phyloP scores from a whole-genome alignment of 1,140 invertebrate species.

The Dendroctonus valens region DNA sequence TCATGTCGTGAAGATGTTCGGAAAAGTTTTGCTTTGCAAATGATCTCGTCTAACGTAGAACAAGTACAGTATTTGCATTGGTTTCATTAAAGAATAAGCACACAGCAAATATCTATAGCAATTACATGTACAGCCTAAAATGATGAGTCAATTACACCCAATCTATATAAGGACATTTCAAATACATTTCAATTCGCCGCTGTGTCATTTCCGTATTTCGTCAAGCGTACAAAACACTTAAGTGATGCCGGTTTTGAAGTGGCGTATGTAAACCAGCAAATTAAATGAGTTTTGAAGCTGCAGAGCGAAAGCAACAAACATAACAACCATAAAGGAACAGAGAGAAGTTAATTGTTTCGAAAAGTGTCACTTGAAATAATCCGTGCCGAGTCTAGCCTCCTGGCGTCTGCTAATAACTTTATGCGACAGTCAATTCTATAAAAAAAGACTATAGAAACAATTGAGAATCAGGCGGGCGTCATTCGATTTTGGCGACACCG shows the following conservation, averaged over 20 bases:
- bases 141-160: too few relatives aligned
- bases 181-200: too few relatives aligned
- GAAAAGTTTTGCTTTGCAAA: too few relatives aligned
- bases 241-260: conserved; percentile 10
- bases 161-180: too few relatives aligned
- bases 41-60: too few relatives aligned
- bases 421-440: conserved; percentile 37
- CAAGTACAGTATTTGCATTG: too few relatives aligned
- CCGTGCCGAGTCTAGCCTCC: conserved; percentile 34
- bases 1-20: too few relatives aligned
- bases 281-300: conserved; percentile 17
- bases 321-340: conserved; percentile 19
- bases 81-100: too few relatives aligned
- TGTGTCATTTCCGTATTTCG: conserved; percentile 11
- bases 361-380: conserved; percentile 40
- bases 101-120: too few relatives aligned
- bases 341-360: conserved; percentile 36
- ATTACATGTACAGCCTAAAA: background rate
- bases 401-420: conserved; percentile 36
- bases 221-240: conserved; percentile 16
- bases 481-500: conserved; percentile 31
- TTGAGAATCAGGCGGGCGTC: conserved; percentile 14
- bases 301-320: conserved; percentile 1
- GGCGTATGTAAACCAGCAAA: conserved; percentile 19
- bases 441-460: conserved; percentile 15